Base-by-base conservation (phyloP, 2,888 invertebrate genomes). In the Tyria jacobaeae region DNA sequence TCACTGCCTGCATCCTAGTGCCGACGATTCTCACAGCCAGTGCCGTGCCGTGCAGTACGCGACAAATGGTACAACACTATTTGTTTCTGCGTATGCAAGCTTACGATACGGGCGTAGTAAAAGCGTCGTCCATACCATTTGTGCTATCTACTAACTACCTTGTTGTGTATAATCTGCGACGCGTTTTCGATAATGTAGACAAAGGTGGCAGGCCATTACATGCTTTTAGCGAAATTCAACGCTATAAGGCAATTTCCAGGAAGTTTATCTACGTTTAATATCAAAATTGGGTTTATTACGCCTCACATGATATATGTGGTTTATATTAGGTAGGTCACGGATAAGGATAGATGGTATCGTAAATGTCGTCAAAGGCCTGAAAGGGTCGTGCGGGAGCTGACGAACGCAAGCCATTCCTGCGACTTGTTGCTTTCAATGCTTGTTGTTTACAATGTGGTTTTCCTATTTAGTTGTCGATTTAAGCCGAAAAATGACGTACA, bases 351-450 rank as follows among this genome's bases (percentile, higher is more conserved):
- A 80, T 71, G 74, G 71, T 75, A 80, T 80, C 75, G 73, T 74
- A 77, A 84, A 84, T 77, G 76, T 83, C 81, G 75, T 84, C 85
- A 85, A 86, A 79, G 79, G 77, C 76, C 81, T 78, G 78, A 82
- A 85, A 73, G 84, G 85, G 83, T 86, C 84, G 80, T 83, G 75
- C 71, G 76, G 78, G 78, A 75, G 71, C 73, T 64, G 68, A 76
- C 62, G 70, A 70, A 66, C 66, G 55, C 66, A 56, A 64, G 61
- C 68, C 73, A 76, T 76, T 79, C 80, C 70, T 75, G 75, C 84
- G 86, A 91, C 91, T 91, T 91, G 91, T 92, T 92, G 91, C 91
- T 81, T 81, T 76, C 67, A 63, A 66, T 54, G 76, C 71, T 76
- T 73, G 74, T 82, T 88, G 86, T 88, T 89, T 88, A 88, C 89